Percentiles rank a stretch among this genome's conserved stretches.
Evolutionary conservation across 2,888 invertebrate species (phyloP).

Genomic region (Chrysina gloriosa): DNA sequence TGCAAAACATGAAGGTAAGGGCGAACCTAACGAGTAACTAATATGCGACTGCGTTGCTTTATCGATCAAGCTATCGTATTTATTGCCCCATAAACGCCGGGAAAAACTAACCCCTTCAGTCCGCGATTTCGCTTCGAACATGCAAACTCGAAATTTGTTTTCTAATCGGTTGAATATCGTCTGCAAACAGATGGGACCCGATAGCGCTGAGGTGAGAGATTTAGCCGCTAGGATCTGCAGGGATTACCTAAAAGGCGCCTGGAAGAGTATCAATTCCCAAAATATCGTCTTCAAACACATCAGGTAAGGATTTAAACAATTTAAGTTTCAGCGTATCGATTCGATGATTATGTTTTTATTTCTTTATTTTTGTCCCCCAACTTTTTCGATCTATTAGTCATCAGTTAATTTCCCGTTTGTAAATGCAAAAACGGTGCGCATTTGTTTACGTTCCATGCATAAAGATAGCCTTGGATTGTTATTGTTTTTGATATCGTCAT

Average conservation of each 20-base stretch:
- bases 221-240: conserved; percentile 88
- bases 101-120: too few relatives aligned
- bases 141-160: conserved; percentile 27
- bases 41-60: conserved; percentile 34
- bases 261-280: conserved; percentile 84
- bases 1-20: conserved; percentile 29
- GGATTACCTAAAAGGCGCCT: conserved; percentile 89
- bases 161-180: conserved; percentile 45
- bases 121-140: neutral
- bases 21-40: neutral
- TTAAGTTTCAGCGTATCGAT: too few relatives aligned
- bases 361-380: too few relatives aligned
- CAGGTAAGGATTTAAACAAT: conserved; percentile 72
- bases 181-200: conserved; percentile 71
- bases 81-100: too few relatives aligned
- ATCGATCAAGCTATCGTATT: conserved; percentile 19
- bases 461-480: too few relatives aligned
- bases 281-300: conserved; percentile 85
- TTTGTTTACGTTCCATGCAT: too few relatives aligned
- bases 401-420: too few relatives aligned
- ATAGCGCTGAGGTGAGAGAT: conserved; percentile 81
- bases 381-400: too few relatives aligned
- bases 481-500: too few relatives aligned
- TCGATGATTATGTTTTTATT: too few relatives aligned
- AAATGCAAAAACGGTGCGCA: too few relatives aligned